Evolutionary conservation across 2,113 vertebrate species (phyloP), one percentile per base, ranked within the genome.

Genomic region (Pangasianodon gigas): DNA sequence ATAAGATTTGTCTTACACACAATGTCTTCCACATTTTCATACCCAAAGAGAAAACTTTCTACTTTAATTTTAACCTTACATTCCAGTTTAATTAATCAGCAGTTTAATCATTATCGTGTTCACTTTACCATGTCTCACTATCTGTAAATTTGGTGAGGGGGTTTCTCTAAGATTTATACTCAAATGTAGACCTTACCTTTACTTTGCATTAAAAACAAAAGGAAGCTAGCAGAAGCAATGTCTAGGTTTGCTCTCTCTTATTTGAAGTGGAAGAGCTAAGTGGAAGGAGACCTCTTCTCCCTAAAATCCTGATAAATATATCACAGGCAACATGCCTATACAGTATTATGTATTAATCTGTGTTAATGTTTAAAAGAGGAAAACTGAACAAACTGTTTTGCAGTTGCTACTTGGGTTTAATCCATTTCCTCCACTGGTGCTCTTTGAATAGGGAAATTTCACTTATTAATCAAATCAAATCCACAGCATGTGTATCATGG

Each of bases 161-260:
- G 4, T 46, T 75, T 87, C 24, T 16, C 2, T 56, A 51, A 54
- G 21, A 51, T 51, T 26, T 51, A 29, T 29, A 26, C 24, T 18
- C 81, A 58, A 37, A 60, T 86, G 19, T 10, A 75, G 48, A 6
- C 37, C 71, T n/a, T 60, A 26, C 6, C 32, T 85, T 89, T 82
- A n/a, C 65, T 51, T 88, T 26, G 56, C 87, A 91, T 91, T 71
- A 16, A 92, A 91, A 92, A 88, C 89, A 56, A 86, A 92, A 92
- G 21, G 26, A 46, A 56, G 69, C 13, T 62, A 56, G 46, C 19
- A 48, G 89, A 91, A 87, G 60, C 8, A 0, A 60, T 62, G 41
- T 80, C 18, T 65, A 79, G 54, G 88, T 86, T 86, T 89, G 69
- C 79, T 85, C 51, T 91, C 56, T 21, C 3, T 52, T 44, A 37